Base-by-base conservation (phyloP, 2,888 invertebrate species). In the Eupithecia subumbrata region DNA sequence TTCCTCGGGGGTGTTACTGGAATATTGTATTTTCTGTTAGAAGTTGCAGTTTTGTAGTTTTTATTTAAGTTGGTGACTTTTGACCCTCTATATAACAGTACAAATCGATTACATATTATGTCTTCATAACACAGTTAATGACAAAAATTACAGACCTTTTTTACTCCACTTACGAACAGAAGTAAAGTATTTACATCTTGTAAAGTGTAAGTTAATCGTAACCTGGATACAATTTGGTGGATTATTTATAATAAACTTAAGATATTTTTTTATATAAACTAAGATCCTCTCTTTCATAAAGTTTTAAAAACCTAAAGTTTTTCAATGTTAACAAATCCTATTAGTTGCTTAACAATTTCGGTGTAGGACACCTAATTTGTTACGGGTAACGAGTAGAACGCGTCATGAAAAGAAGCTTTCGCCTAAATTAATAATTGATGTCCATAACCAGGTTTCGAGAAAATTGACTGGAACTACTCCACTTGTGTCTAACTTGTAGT, bases 371-470 rank as follows among this genome's bases (percentile, higher is more conserved):
- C 12, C 1, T 60, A 12, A 60, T 60, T n/a, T n/a, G n/a, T n/a
- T n/a, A n/a, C n/a, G n/a, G n/a, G n/a, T n/a, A n/a, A n/a, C n/a
- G n/a, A n/a, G n/a, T n/a, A n/a, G n/a, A n/a, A n/a, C n/a, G n/a
- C n/a, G n/a, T n/a, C n/a, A n/a, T 60, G 25, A 25, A 25, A 25
- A 56, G 22, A 22, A 60, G 25, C 60, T 22, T 12, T 37, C 40
- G 5, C 66, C 66, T 37, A 67, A 34, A 71, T 74, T 68, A 71
- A 71, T 75, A 60, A 75, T 71, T 71, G 14, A 75, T 69, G 25
- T 43, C 68, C 11, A 18, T 68, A 71, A 75, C 75, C 75, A 71
- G 75, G 75, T 75, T 71, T 74, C 34, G 5, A 45, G 34, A 48
- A 56, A 30, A 37, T 66, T 64, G 37, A 40, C n/a, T 37, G 12